phyloP scores from a whole-genome alignment of 2,113 vertebrate genomes.

The Cathartes aura region DNA sequence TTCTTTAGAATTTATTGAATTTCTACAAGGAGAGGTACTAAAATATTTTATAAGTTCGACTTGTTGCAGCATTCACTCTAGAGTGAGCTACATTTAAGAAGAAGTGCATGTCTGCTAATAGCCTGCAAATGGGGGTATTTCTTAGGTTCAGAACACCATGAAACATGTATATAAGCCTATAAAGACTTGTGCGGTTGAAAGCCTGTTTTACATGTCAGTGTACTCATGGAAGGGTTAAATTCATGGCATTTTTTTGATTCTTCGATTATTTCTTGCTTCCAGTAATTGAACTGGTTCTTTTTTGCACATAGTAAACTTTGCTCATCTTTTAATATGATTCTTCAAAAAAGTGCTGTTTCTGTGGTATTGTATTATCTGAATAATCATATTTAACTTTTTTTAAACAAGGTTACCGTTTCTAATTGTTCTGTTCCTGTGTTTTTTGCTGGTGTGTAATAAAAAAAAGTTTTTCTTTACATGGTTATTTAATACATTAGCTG shows the following conservation, averaged over 20 bases:
- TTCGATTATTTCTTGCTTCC: conserved; percentile 55
- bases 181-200: conserved; percentile 61
- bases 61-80: conserved; percentile 12
- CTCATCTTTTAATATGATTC: conserved; percentile 71
- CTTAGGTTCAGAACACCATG: conserved; percentile 46
- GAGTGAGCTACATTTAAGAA: conserved; percentile 33
- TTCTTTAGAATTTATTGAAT: conserved; percentile 26
- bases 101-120: conserved; percentile 47
- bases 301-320: conserved; percentile 76
- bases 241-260: conserved; percentile 51
- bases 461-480: conserved; percentile 70
- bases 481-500: conserved; percentile 82
- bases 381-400: conserved; percentile 78
- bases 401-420: conserved; percentile 65
- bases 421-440: conserved; percentile 78
- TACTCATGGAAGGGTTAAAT: conserved; percentile 67
- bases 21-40: conserved; percentile 30
- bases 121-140: conserved; percentile 33
- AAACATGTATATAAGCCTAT: conserved; percentile 64
- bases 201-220: conserved; percentile 42
- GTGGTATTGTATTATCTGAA: conserved; percentile 80
- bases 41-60: neutral
- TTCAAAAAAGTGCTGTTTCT: conserved; percentile 80
- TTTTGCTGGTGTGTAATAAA: conserved; percentile 81
- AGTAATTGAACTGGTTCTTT: conserved; percentile 59